These are phyloP conservation scores for Helleia helle DNA, from an alignment of 2,888 invertebrate species.

Conservation along the genomic window DNA sequence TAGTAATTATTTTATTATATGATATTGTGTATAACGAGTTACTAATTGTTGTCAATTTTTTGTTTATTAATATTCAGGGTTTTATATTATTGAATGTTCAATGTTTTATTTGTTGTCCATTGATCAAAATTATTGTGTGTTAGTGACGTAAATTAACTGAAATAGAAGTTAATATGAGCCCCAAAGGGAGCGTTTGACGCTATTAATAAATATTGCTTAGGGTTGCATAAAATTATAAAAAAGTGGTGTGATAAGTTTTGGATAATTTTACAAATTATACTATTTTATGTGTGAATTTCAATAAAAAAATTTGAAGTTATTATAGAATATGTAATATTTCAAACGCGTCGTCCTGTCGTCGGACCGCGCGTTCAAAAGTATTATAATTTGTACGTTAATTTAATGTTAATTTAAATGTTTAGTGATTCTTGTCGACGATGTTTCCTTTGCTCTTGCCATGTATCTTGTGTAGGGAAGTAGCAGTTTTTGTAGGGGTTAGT, in stretches of 20 bases:
- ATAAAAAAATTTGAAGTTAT: slow-evolving; percentile 58
- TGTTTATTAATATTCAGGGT: slow-evolving; percentile 70
- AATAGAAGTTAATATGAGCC: slow-evolving; percentile 65
- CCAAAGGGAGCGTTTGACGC: slow-evolving; percentile 73
- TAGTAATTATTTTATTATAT: slow-evolving; percentile 72
- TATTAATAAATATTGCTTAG: slow-evolving; percentile 68
- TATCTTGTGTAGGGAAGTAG: slow-evolving; percentile 66
- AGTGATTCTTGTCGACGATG: slow-evolving; percentile 52
- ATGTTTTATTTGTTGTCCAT: slow-evolving; percentile 68
- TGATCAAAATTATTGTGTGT: slow-evolving; percentile 73
- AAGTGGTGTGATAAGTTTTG: slow-evolving; percentile 74
- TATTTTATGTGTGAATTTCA: slow-evolving; percentile 71
- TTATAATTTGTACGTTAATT: slow-evolving; percentile 42
- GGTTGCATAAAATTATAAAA: slow-evolving; percentile 68
- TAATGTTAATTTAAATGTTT: slow-evolving; percentile 37
- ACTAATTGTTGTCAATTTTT: slow-evolving; percentile 72
- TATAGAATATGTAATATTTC: slow-evolving; percentile 35
- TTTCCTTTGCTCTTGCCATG: slow-evolving; percentile 72
- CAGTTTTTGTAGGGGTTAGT: slow-evolving; percentile 61
- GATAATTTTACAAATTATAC: slow-evolving; percentile 75
- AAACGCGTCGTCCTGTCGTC: slow-evolving; percentile 32
- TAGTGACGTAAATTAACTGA: slow-evolving; percentile 69
- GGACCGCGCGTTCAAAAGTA: slow-evolving; percentile 37
- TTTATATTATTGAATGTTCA: slow-evolving; percentile 68
- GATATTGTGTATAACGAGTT: slow-evolving; percentile 65